phyloP scores from a whole-genome alignment of 2,888 invertebrate species.

The Macrophya annulata region DNA sequence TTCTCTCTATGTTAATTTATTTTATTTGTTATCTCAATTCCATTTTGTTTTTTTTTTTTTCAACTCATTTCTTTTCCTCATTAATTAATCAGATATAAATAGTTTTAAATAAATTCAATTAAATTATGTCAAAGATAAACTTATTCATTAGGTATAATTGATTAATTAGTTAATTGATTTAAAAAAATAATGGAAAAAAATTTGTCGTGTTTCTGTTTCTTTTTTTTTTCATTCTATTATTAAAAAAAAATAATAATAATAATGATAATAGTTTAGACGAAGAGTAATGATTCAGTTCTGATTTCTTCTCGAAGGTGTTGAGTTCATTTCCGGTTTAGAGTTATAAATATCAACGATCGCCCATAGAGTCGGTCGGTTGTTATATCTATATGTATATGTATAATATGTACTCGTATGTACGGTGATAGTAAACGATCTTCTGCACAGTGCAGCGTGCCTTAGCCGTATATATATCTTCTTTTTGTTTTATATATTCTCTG shows the following conservation, averaged over 20 bases:
- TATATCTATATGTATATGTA: background rate
- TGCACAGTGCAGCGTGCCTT: background rate
- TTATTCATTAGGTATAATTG: background rate
- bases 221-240: no score
- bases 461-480: background rate
- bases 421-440: background rate
- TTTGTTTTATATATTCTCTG: background rate
- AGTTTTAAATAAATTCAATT: background rate
- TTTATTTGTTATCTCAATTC: background rate
- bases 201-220: no score
- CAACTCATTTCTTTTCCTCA: no score
- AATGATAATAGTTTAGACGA: no score
- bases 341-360: conserved; percentile 7
- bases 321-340: background rate
- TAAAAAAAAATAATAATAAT: no score
- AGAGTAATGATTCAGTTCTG: background rate
- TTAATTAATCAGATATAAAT: no score
- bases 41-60: background rate
- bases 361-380: background rate
- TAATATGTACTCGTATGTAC: no score
- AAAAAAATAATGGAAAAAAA: no score
- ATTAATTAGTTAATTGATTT: background rate
- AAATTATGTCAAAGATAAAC: background rate
- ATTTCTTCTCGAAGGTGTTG: background rate
- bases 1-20: background rate